These are phyloP conservation scores for Gymnoscopelus braueri DNA, from an alignment of 2,797 vertebrate genomes.

Conservation along the genomic window DNA sequence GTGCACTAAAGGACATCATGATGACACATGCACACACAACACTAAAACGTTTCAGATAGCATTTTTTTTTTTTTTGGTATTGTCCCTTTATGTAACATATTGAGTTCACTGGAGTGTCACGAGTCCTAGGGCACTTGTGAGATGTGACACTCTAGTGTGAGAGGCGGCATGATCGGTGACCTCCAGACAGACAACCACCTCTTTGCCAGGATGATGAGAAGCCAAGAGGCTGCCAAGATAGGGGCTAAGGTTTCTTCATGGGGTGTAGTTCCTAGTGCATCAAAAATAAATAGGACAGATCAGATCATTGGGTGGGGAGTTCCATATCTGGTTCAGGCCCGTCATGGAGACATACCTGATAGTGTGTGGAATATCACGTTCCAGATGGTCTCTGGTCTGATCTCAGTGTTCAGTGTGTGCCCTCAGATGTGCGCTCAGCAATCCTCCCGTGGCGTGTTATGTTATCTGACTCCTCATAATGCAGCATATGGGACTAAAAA, in stretches of 20 bases:
- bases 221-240: slow-evolving; percentile 40
- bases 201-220: slow-evolving; percentile 34
- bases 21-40: no score
- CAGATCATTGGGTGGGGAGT: slow-evolving; percentile 16
- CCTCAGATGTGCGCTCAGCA: background rate
- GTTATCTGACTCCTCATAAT: slow-evolving; percentile 53
- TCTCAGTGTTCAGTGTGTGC: background rate
- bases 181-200: slow-evolving; percentile 10
- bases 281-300: slow-evolving; percentile 53
- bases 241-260: slow-evolving; percentile 39
- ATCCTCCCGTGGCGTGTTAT: background rate
- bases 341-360: slow-evolving; percentile 1
- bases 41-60: no score
- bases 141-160: background rate
- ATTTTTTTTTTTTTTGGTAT: no score
- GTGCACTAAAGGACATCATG: no score
- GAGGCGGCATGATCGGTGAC: slow-evolving; percentile 7
- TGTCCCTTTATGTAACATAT: background rate
- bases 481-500: slow-evolving; percentile 53
- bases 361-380: slow-evolving; percentile 23
- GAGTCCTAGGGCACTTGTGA: background rate
- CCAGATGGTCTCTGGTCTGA: slow-evolving; percentile 8
- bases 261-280: slow-evolving; percentile 27
- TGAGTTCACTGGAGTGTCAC: slow-evolving; percentile 4
- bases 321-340: slow-evolving; percentile 28